Base-by-base conservation (phyloP, 2,888 invertebrate species). In the Atethmia centrago region DNA sequence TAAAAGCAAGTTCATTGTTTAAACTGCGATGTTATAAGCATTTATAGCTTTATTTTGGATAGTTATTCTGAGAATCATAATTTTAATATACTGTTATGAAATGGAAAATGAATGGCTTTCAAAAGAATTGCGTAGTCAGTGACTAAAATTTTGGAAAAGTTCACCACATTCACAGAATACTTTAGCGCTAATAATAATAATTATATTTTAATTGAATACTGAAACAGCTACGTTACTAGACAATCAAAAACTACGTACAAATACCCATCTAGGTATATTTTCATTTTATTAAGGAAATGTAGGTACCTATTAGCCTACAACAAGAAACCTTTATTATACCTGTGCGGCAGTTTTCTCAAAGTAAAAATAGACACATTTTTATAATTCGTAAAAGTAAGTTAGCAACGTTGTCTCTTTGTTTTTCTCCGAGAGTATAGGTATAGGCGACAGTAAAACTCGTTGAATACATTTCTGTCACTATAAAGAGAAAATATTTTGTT, bases 401-500 rank as follows among this genome's bases (percentile, higher is more conserved):
- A 87, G 85, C 83, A 79, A 84, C 82, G 74, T 61, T 65, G 78
- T 65, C 31, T 80, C 71, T 84, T 85, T 80, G 79, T 80, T 84
- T 88, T 78, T 78, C 73, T 85, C 76, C 64, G 70, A 68, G 77
- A 84, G 84, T 82, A 84, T 85, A 85, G 83, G 86, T 83, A 86
- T 77, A 83, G 82, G 80, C 82, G 85, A 86, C 90, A 90, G 92
- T 93, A 93, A 93, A 93, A 90, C 89, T 90, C 90, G 90, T 92
- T 92, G 91, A 93, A 94, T 93, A 95, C 93, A 92, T 94, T 94
- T 94, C 92, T 93, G 95, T 93, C 93, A 94, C 92, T 92, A 92
- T 93, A 93, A 93, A 94, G 92, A 92, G 93, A 94, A 94, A 94
- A 95, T 95, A 95, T 95, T 95, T 95, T 94, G 94, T 94, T 94